phyloP scores from a whole-genome alignment of 2,113 vertebrate genomes.

The Ictalurus furcatus region DNA sequence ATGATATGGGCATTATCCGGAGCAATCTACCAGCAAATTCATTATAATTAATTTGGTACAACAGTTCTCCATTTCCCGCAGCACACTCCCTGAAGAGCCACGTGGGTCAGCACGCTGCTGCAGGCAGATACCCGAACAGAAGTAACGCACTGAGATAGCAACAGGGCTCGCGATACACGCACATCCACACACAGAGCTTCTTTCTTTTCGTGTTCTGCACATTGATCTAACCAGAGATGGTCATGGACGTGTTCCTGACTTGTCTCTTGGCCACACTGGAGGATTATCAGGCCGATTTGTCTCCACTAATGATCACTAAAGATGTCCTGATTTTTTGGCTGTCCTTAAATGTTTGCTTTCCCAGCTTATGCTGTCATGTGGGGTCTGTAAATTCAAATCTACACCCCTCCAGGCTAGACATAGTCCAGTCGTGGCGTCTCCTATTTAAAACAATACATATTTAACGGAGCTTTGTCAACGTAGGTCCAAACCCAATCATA shows the following conservation, averaged over 20 bases:
- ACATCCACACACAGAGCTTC: neutral
- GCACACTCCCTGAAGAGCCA: conserved; percentile 56
- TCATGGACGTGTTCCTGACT: neutral
- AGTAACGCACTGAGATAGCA: neutral
- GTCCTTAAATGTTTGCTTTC: neutral
- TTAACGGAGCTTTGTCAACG: neutral
- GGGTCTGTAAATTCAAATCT: neutral
- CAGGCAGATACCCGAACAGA: conserved; percentile 5
- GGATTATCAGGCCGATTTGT: neutral
- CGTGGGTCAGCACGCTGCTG: conserved; percentile 37
- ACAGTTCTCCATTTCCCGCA: conserved; percentile 58
- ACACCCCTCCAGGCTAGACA: neutral
- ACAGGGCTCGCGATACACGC: neutral
- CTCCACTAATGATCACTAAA: neutral
- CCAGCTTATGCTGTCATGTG: neutral
- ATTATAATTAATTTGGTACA: conserved; percentile 69
- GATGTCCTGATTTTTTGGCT: too few relatives aligned
- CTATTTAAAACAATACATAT: neutral
- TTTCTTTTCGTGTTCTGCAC: neutral
- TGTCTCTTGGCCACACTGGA: neutral
- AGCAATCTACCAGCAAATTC: conserved; percentile 70
- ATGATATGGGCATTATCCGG: conserved; percentile 73
- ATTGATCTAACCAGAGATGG: neutral
- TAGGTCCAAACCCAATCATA: neutral
- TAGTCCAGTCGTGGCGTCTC: neutral